Percentiles rank a stretch among this genome's conserved stretches.
phyloP scores from a whole-genome alignment of 1,140 invertebrate species.

The Trachelipus rathkii region DNA sequence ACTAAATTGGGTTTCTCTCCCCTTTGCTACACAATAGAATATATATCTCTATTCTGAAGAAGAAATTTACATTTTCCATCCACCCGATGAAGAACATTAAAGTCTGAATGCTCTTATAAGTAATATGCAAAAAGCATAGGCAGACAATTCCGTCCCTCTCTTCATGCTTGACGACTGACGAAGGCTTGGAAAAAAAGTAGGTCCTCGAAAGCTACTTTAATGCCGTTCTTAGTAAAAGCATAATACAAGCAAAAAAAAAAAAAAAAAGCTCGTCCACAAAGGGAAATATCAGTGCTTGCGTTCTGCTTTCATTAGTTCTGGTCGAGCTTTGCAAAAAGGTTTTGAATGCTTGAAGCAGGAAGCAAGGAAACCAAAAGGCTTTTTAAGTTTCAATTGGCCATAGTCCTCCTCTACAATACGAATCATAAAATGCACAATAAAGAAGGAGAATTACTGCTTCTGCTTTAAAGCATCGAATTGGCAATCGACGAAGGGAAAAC shows the following conservation, averaged over 20 bases:
- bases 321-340: too few relatives aligned
- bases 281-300: not conserved
- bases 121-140: too few relatives aligned
- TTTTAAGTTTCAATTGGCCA: not conserved
- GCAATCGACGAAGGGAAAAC: not conserved
- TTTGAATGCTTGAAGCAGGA: not conserved
- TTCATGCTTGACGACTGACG: not conserved
- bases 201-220: not conserved
- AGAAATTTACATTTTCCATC: not conserved
- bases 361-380: not conserved
- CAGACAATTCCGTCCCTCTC: not conserved
- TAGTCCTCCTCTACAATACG: not conserved
- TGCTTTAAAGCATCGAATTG: too few relatives aligned
- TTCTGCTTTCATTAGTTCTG: not conserved
- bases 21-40: not conserved
- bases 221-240: not conserved
- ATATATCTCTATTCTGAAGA: not conserved
- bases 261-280: not conserved
- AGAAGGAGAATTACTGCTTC: not conserved
- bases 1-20: not conserved
- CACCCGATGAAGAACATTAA: not conserved
- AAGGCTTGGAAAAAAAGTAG: not conserved
- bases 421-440: not conserved
- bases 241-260: conserved; percentile 6
- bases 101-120: not conserved